Percentiles rank a stretch among this genome's conserved stretches.
Conservation (phyloP, 1,140 invertebrate genomes). For the Tetramorium parvispinum region DNA sequence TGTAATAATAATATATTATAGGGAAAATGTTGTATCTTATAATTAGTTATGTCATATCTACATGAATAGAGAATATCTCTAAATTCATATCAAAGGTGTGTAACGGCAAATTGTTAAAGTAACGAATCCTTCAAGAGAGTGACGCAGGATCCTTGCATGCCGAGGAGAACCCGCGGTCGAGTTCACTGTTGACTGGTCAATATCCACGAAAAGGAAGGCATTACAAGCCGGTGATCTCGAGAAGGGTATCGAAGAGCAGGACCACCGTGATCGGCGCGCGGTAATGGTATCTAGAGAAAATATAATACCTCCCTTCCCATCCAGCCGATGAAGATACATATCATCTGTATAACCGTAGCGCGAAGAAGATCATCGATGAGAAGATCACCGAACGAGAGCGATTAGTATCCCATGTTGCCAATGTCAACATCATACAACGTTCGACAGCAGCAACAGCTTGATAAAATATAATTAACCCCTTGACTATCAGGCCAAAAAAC, state of each 20-base stretch:
- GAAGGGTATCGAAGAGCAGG: conserved; percentile 80
- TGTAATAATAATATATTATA: too few species aligned
- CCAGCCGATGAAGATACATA: conserved; percentile 51
- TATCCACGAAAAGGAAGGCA: conserved; percentile 84
- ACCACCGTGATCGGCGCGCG: conserved; percentile 82
- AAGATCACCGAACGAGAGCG: conserved; percentile 80
- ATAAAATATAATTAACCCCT: not conserved
- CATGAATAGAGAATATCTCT: not conserved
- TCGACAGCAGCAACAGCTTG: not conserved
- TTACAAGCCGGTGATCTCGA: conserved; percentile 84
- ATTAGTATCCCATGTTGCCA: conserved; percentile 84
- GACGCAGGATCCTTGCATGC: not conserved
- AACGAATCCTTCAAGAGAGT: not conserved
- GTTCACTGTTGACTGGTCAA: conserved; percentile 82
- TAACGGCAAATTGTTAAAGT: not conserved
- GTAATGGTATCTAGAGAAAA: conserved; percentile 84
- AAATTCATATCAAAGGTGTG: not conserved
- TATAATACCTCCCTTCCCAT: conserved; percentile 78
- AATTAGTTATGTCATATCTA: not conserved
- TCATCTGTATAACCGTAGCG: conserved; percentile 45
- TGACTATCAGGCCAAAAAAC: too few species aligned
- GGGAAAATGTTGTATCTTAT: not conserved
- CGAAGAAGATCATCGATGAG: conserved; percentile 65
- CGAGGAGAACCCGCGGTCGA: conserved; percentile 64
- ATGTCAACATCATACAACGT: conserved; percentile 71